Percentiles rank a stretch among this genome's conserved stretches.
Evolutionary conservation across 2,797 vertebrate species (phyloP).

Genomic region (Carcharodon carcharias): DNA sequence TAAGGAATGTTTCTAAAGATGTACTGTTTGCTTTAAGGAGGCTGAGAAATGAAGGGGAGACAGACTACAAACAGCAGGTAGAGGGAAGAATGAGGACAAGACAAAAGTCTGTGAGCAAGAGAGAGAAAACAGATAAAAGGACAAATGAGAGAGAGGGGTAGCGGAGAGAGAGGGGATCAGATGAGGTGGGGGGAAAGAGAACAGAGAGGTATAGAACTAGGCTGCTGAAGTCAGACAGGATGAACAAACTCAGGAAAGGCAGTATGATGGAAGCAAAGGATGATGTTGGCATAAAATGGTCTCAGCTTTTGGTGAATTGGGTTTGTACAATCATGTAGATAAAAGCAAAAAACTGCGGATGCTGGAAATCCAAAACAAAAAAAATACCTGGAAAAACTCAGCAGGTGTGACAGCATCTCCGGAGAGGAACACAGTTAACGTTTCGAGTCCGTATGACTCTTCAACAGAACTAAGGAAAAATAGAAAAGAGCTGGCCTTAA

Average conservation of each 20-base stretch:
- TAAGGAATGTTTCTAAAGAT: neutral
- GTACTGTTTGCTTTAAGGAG: neutral
- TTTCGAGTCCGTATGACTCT: no score
- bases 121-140: neutral
- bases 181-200: neutral
- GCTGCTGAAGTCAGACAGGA: neutral
- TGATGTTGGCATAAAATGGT: neutral
- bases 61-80: neutral
- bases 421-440: no score
- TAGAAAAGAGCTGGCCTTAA: no score
- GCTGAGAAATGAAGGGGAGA: neutral
- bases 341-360: no score
- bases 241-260: no score
- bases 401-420: no score
- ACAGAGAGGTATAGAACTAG: neutral
- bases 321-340: no score
- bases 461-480: no score
- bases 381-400: no score
- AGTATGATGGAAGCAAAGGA: no score
- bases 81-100: neutral
- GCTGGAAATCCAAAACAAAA: no score
- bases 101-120: no score
- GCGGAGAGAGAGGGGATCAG: neutral
- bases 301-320: neutral
- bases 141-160: neutral